A percentile compares a stretch with the other conserved stretches of the same genome.
Evolutionary conservation across 2,888 invertebrate genomes (phyloP).

Genomic region (Apotomis capreana): DNA sequence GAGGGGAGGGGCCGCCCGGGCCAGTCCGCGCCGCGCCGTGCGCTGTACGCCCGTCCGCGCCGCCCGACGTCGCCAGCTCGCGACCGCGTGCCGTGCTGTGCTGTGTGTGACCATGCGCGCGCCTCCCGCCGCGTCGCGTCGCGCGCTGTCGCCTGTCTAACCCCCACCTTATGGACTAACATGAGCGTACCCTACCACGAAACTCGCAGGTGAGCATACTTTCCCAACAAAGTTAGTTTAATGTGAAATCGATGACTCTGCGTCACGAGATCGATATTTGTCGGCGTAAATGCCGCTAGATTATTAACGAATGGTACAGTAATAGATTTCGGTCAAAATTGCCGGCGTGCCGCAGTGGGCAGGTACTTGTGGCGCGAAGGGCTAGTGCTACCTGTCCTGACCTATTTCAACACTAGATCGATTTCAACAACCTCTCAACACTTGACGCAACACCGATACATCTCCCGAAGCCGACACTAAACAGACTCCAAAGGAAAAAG

Average conservation of each 20-base stretch:
- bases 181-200: conserved; percentile 64
- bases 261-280: conserved; percentile 65
- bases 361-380: conserved; percentile 34
- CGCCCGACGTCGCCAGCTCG: conserved; percentile 42
- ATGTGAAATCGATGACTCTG: conserved; percentile 68
- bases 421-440: conserved; percentile 27
- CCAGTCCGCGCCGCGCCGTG: conserved; percentile 69
- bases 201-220: conserved; percentile 58
- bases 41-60: conserved; percentile 64
- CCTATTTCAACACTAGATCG: conserved; percentile 41
- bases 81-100: conserved; percentile 40
- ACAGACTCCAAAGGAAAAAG: conserved; percentile 30
- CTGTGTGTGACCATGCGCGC: conserved; percentile 39
- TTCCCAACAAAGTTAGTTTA: conserved; percentile 62
- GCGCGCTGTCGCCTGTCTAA: conserved; percentile 44
- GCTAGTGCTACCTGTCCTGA: conserved; percentile 37
- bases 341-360: conserved; percentile 29
- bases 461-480: conserved; percentile 43
- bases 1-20: conserved; percentile 56
- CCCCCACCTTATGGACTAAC: conserved; percentile 51
- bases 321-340: conserved; percentile 55
- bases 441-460: conserved; percentile 22
- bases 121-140: conserved; percentile 45
- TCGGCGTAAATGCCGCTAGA: conserved; percentile 61
- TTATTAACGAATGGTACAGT: conserved; percentile 65